A percentile compares a stretch with the other conserved stretches of the same genome.
Evolutionary conservation across 1,140 invertebrate genomes (phyloP).

Genomic region (Ostrea edulis): DNA sequence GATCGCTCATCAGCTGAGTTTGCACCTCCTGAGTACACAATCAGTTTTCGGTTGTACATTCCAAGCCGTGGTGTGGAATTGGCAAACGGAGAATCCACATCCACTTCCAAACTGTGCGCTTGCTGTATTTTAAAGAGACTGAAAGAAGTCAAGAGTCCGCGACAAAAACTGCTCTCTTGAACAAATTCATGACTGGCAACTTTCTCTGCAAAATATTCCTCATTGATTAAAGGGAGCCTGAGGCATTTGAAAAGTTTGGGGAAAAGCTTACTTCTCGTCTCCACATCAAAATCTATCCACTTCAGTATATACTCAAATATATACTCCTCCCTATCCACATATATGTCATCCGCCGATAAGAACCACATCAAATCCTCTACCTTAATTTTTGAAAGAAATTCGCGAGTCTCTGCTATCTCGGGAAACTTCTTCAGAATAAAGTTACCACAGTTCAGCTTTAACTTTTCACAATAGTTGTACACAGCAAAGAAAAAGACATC

Average conservation of each 20-base stretch:
- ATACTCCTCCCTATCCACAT: constrained; percentile 68
- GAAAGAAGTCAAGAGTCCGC: constrained; percentile 48
- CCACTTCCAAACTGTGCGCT: constrained; percentile 35
- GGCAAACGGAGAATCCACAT: constrained; percentile 34
- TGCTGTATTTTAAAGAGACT: constrained; percentile 56
- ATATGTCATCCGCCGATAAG: constrained; percentile 67
- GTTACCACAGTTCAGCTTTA: constrained; percentile 56
- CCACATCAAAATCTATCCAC: constrained; percentile 66
- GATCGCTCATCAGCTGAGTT: constrained; percentile 56
- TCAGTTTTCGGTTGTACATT: constrained; percentile 69
- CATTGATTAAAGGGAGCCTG: constrained; percentile 63
- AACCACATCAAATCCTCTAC: constrained; percentile 58
- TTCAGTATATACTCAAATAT: constrained; percentile 68
- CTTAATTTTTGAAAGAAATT: constrained; percentile 58
- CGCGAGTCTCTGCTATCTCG: constrained; percentile 57
- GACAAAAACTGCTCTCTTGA: constrained; percentile 58
- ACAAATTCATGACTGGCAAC: constrained; percentile 56
- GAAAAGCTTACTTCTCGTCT: constrained; percentile 58
- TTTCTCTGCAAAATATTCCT: constrained; percentile 55
- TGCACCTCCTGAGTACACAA: constrained; percentile 72
- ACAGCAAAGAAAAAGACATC: constrained; percentile 67
- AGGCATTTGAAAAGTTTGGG: constrained; percentile 64
- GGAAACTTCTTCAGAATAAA: constrained; percentile 72
- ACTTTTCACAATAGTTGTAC: constrained; percentile 60
- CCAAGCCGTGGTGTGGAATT: constrained; percentile 62